Conservation (phyloP, 2,113 vertebrate genomes). For the Ailuropoda melanoleuca region DNA sequence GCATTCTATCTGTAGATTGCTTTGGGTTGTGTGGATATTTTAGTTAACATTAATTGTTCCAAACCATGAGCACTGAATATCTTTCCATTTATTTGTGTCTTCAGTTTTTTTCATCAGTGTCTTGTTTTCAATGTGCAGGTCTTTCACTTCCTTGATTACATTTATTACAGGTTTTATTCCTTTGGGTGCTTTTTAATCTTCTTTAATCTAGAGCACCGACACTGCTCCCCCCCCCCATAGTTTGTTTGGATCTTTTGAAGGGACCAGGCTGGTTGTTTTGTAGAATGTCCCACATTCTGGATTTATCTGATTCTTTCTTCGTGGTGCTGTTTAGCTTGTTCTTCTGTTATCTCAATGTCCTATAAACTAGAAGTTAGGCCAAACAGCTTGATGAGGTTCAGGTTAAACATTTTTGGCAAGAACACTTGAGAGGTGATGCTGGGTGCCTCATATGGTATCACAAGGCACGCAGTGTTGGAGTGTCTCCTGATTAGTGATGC, state of each 20-base stretch:
- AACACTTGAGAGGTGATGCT: neutral
- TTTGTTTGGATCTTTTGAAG: neutral
- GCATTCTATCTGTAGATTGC: neutral
- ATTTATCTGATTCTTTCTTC: constrained; percentile 46
- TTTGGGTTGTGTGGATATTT: neutral
- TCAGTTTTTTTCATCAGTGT: neutral
- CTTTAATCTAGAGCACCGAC: neutral
- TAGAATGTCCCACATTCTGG: constrained; percentile 49
- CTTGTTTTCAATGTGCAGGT: neutral
- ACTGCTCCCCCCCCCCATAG: rapidly evolving
- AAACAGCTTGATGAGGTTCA: constrained; percentile 37
- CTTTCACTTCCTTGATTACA: constrained; percentile 3
- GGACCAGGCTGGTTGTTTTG: neutral
- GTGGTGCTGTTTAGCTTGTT: neutral
- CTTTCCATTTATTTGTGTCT: neutral
- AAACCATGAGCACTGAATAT: neutral
- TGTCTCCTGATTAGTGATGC: neutral
- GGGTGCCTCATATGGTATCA: neutral
- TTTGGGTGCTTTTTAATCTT: neutral
- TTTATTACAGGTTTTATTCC: constrained; percentile 3
- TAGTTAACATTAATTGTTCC: neutral
- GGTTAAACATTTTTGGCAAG: neutral
- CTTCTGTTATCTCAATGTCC: constrained; percentile 32
- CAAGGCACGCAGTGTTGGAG: neutral
- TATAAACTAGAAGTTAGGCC: constrained; percentile 38